phyloP scores from a whole-genome alignment of 1,140 invertebrate genomes.

The Apis laboriosa region DNA sequence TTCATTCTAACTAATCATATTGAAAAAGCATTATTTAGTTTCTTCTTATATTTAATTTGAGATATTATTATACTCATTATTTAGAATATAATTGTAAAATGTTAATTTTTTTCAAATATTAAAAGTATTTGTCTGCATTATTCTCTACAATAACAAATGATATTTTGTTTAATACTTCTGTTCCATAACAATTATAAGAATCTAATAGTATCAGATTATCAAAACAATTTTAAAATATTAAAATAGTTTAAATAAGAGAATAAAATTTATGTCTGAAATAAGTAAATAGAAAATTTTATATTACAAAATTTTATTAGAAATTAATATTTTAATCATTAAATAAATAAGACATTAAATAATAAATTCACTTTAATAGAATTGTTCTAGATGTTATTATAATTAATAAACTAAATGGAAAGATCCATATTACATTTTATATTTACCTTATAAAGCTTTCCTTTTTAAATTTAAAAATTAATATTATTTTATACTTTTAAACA shows the following conservation, averaged over 20 bases:
- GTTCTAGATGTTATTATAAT: neutral
- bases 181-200: neutral
- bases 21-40: neutral
- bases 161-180: neutral
- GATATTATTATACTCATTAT: neutral
- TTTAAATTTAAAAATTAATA: neutral
- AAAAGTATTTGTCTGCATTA: neutral
- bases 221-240: neutral
- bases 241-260: neutral
- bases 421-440: neutral
- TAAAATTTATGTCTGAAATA: neutral
- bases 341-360: neutral
- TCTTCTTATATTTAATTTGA: neutral
- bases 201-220: neutral
- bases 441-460: neutral
- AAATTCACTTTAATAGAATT: neutral
- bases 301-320: neutral
- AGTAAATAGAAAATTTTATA: neutral
- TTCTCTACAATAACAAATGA: neutral
- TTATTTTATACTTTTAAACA: neutral
- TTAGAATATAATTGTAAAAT: neutral
- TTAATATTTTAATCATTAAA: neutral
- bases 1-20: constrained; percentile 1
- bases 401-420: neutral
- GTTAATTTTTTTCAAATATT: constrained; percentile 5